Conservation (phyloP, 2,797 vertebrate species). For the Fistularia tabacaria region DNA sequence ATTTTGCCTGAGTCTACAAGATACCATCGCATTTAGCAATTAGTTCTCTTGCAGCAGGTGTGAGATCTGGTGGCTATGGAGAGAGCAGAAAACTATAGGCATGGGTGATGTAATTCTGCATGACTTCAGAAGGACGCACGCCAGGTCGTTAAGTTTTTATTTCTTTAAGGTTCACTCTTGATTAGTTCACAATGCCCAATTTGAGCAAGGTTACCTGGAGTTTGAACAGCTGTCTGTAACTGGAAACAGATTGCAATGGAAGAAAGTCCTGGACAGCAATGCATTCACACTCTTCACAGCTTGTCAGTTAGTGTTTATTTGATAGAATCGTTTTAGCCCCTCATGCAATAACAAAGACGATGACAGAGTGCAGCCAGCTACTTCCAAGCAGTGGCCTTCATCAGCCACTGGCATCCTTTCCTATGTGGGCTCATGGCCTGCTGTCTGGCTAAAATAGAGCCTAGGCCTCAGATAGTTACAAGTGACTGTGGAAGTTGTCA, state of each 20-base stretch:
- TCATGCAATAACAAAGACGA: conserved; percentile 46
- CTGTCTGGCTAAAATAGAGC: conserved; percentile 51
- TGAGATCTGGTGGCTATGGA: conserved; percentile 51
- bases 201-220: conserved; percentile 60
- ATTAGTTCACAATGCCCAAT: conserved; percentile 53
- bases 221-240: conserved; percentile 61
- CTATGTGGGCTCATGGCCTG: conserved; percentile 28
- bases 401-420: conserved; percentile 46
- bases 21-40: not conserved
- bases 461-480: conserved; percentile 52
- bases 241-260: conserved; percentile 54
- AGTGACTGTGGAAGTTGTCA: conserved; percentile 65
- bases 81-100: conserved; percentile 38
- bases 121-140: conserved; percentile 51
- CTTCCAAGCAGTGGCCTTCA: conserved; percentile 46
- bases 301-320: conserved; percentile 67
- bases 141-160: conserved; percentile 57
- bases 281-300: conserved; percentile 41
- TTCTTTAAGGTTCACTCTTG: conserved; percentile 49
- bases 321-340: conserved; percentile 45
- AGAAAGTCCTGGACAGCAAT: conserved; percentile 29
- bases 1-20: too few relatives aligned
- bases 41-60: conserved; percentile 33
- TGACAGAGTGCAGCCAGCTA: conserved; percentile 48
- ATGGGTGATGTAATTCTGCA: conserved; percentile 56